phyloP scores from a whole-genome alignment of 37 sponge, comb jelly and placozoan genomes.

The Tethya wilhelma region DNA sequence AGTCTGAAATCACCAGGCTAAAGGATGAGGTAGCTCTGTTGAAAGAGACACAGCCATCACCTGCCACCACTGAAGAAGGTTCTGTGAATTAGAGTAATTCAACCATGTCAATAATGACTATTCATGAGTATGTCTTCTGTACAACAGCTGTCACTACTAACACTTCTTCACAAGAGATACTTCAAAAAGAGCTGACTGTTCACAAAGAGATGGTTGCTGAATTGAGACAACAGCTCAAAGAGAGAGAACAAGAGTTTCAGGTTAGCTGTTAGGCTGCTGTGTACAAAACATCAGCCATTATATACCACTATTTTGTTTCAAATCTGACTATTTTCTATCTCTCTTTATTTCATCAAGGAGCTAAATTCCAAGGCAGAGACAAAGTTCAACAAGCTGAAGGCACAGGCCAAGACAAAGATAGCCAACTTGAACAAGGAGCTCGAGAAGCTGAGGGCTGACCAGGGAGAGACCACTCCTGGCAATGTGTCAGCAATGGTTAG shows the following conservation, averaged over 20 bases:
- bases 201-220: conserved; percentile 49
- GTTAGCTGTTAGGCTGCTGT: neutral
- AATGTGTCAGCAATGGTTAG: conserved; percentile 20
- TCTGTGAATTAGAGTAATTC: too few species aligned
- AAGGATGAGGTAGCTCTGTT: neutral
- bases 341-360: too few species aligned
- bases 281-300: too few species aligned
- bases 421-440: conserved; percentile 44
- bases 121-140: too few species aligned
- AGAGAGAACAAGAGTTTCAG: conserved; percentile 49
- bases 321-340: too few species aligned
- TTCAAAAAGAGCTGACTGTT: conserved; percentile 26
- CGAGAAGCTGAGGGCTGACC: conserved; percentile 46
- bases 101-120: too few species aligned
- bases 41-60: too few species aligned
- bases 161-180: conserved; percentile 38
- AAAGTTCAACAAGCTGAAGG: conserved; percentile 68
- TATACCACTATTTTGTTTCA: too few species aligned
- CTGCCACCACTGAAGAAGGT: too few species aligned
- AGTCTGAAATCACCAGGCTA: neutral
- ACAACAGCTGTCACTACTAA: too few species aligned
- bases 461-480: neutral
- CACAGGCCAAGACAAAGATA: conserved; percentile 73
- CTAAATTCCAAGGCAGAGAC: conserved; percentile 61
- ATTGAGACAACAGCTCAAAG: conserved; percentile 31